Conservation (phyloP, 1,140 invertebrate species). For the Zaprionus kolodkinae region DNA sequence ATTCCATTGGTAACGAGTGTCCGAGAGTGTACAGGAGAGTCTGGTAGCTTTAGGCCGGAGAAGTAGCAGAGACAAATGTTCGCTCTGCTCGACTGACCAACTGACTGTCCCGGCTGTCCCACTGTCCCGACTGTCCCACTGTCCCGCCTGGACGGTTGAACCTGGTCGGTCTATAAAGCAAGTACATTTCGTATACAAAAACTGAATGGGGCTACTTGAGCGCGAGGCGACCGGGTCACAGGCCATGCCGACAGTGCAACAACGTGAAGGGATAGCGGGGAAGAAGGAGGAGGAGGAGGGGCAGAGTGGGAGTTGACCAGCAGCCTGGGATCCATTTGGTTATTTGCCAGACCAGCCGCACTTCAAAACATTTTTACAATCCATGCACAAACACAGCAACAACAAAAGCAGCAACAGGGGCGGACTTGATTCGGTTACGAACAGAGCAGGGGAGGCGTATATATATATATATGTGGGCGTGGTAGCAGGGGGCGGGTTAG, state of each 20-base stretch:
- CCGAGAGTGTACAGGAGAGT: slow-evolving; percentile 26
- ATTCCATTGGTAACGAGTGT: slow-evolving; percentile 39
- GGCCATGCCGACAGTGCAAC: slow-evolving; percentile 13
- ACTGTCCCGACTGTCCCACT: background rate
- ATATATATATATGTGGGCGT: background rate
- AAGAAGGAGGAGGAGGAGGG: background rate
- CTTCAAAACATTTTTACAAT: slow-evolving; percentile 63
- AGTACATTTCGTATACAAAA: slow-evolving; percentile 52
- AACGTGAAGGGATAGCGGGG: background rate
- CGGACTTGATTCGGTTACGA: slow-evolving; percentile 9
- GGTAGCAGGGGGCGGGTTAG: background rate
- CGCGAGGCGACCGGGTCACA: slow-evolving; percentile 28
- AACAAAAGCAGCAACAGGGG: slow-evolving; percentile 39
- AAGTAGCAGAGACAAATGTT: background rate
- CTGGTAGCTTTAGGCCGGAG: slow-evolving; percentile 24
- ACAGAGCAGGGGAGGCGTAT: too few relatives aligned
- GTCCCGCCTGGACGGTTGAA: slow-evolving; percentile 12
- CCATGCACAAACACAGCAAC: slow-evolving; percentile 49
- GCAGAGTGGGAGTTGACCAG: slow-evolving; percentile 22
- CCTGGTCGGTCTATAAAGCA: slow-evolving; percentile 40
- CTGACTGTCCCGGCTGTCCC: background rate
- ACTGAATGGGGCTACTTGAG: slow-evolving; percentile 56
- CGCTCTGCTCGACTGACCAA: slow-evolving; percentile 15
- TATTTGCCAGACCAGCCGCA: slow-evolving; percentile 59
- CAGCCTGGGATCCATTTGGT: slow-evolving; percentile 54